Percentiles rank a stretch among this genome's conserved stretches.
Evolutionary conservation across 2,797 vertebrate genomes (phyloP).

Genomic region (Enteromius argenteus): DNA sequence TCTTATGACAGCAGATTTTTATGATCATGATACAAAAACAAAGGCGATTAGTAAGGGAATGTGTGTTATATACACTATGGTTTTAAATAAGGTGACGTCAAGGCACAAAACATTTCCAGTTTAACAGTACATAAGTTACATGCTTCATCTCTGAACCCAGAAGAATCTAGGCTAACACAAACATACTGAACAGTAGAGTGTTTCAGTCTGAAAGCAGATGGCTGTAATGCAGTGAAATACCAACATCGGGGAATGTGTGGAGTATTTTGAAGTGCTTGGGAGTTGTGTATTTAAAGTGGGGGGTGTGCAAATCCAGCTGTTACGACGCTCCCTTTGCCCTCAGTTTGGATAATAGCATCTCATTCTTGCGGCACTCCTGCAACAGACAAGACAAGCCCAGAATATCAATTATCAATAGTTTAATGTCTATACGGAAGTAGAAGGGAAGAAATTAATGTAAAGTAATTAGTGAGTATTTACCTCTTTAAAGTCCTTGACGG

Average conservation of each 20-base stretch:
- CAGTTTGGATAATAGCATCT: conserved; percentile 91
- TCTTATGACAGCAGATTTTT: background rate
- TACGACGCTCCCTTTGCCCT: conserved; percentile 83
- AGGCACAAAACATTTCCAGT: background rate
- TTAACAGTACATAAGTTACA: background rate
- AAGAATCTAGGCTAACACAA: background rate
- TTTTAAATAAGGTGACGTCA: background rate
- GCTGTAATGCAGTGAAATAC: background rate
- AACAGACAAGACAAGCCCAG: conserved; percentile 6
- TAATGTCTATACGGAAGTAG: background rate
- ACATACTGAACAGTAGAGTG: background rate
- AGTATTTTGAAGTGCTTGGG: conserved; percentile 23
- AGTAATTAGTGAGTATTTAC: conserved; percentile 71
- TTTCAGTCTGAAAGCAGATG: background rate
- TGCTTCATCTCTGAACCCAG: background rate
- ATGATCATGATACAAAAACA: conserved; percentile 11
- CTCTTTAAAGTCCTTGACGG: conserved; percentile 99
- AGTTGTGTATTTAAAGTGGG: background rate
- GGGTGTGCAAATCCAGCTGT: background rate
- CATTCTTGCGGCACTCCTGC: conserved; percentile 95
- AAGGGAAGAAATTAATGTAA: background rate
- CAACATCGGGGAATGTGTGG: conserved; percentile 3
- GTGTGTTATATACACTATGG: background rate
- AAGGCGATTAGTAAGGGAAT: background rate
- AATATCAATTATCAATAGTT: background rate